Conservation (phyloP, 2,888 invertebrate species). For the Maniola hyperantus region DNA sequence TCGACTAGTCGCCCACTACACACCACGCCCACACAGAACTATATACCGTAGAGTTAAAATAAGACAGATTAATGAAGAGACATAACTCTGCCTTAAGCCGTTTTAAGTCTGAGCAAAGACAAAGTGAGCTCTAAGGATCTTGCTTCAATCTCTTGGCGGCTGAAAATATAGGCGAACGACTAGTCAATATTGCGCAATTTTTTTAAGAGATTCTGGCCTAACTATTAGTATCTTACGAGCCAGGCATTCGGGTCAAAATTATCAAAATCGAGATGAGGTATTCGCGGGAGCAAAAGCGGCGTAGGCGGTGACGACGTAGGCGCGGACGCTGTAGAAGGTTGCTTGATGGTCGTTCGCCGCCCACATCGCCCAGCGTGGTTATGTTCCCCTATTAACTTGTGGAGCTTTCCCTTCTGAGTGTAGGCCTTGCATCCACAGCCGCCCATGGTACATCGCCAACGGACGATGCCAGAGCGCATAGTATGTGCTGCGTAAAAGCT, state of each 20-base stretch:
- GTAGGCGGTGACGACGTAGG: constrained; percentile 53
- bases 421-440: constrained; percentile 78
- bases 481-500: constrained; percentile 79
- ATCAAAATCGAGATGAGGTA: constrained; percentile 65
- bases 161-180: too few relatives aligned
- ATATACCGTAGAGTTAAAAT: too few relatives aligned
- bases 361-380: constrained; percentile 72
- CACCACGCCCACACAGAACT: too few relatives aligned
- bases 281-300: constrained; percentile 62
- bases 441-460: constrained; percentile 79
- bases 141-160: not conserved
- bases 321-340: constrained; percentile 39
- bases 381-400: constrained; percentile 76
- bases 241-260: constrained; percentile 74
- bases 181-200: not conserved
- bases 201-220: constrained; percentile 9
- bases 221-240: constrained; percentile 64
- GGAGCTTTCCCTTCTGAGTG: constrained; percentile 72
- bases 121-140: not conserved
- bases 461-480: constrained; percentile 76
- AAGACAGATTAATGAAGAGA: too few relatives aligned
- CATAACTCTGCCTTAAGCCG: too few relatives aligned
- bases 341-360: constrained; percentile 51
- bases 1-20: too few relatives aligned
- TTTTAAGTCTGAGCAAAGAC: too few relatives aligned